phyloP scores from a whole-genome alignment of 2,888 invertebrate species.

The Muscina levida region DNA sequence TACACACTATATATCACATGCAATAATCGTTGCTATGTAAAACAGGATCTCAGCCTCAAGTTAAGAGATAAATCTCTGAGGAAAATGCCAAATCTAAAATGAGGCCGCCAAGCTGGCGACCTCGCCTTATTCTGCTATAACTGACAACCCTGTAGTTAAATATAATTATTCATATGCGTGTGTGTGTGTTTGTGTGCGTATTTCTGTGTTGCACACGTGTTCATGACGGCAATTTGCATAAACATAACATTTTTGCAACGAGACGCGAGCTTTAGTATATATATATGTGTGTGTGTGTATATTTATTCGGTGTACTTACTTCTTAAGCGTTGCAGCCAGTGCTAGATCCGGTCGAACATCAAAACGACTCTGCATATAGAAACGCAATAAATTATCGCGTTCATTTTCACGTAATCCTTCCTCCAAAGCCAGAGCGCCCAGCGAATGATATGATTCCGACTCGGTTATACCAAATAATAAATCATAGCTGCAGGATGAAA shows the following conservation, averaged over 20 bases:
- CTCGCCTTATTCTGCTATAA: too few species aligned
- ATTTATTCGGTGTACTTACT: slow-evolving; percentile 79
- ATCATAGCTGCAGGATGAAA: slow-evolving; percentile 85
- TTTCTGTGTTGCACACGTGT: slow-evolving; percentile 36
- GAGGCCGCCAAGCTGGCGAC: too few species aligned
- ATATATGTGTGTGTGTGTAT: slow-evolving; percentile 33
- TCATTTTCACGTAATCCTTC: slow-evolving; percentile 88
- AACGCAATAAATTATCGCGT: slow-evolving; percentile 87
- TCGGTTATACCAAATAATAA: slow-evolving; percentile 92
- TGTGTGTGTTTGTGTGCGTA: slow-evolving; percentile 15
- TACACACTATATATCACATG: too few species aligned
- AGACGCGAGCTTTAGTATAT: slow-evolving; percentile 16
- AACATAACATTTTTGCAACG: slow-evolving; percentile 41
- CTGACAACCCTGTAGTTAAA: not conserved
- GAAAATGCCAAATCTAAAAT: too few species aligned
- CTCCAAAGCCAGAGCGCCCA: slow-evolving; percentile 85
- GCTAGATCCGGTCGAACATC: slow-evolving; percentile 87
- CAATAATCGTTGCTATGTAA: too few species aligned
- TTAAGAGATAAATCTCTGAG: too few species aligned
- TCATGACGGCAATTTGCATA: slow-evolving; percentile 62
- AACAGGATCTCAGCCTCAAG: too few species aligned
- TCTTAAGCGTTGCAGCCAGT: slow-evolving; percentile 83
- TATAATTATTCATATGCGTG: slow-evolving; percentile 8
- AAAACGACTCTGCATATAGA: slow-evolving; percentile 89
- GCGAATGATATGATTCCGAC: slow-evolving; percentile 88